These are phyloP conservation scores for Rhagonycha fulva DNA, from an alignment of 2,888 invertebrate species.

Conservation along the genomic window DNA sequence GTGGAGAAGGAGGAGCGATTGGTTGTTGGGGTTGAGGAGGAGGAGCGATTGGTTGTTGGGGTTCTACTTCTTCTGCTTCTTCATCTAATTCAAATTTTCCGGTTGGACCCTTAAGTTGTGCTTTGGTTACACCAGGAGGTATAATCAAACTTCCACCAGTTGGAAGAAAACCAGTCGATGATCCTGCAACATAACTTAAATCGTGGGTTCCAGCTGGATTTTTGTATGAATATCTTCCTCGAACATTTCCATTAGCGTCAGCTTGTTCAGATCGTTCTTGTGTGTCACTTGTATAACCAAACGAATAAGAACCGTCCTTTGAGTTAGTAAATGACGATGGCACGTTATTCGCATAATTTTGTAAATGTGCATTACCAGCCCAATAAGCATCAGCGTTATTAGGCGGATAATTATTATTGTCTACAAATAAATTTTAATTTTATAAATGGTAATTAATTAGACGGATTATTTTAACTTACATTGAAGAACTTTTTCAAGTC, in stretches of 20 bases:
- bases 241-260: conserved; percentile 40
- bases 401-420: not conserved
- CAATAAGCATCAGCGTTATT: not conserved
- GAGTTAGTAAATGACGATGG: not conserved
- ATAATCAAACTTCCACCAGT: conserved; percentile 48
- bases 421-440: not conserved
- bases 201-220: conserved; percentile 36
- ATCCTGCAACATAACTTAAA: conserved; percentile 38
- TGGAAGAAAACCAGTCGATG: conserved; percentile 42
- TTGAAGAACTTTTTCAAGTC: conserved; percentile 21
- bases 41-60: not conserved
- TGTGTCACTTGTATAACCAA: conserved; percentile 36
- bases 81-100: not conserved
- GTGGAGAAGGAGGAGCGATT: not conserved
- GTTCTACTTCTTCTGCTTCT: not conserved
- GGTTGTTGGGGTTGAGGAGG: not conserved
- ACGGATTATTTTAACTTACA: not conserved
- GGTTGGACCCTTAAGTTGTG: conserved; percentile 15
- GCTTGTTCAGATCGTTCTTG: conserved; percentile 38
- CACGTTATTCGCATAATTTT: not conserved
- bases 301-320: conserved; percentile 43
- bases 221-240: conserved; percentile 39
- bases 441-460: not conserved
- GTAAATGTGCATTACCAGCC: not conserved
- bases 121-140: conserved; percentile 33